These are phyloP conservation scores for Malthinus flaveolus DNA, from an alignment of 2,888 invertebrate species.

Conservation along the genomic window DNA sequence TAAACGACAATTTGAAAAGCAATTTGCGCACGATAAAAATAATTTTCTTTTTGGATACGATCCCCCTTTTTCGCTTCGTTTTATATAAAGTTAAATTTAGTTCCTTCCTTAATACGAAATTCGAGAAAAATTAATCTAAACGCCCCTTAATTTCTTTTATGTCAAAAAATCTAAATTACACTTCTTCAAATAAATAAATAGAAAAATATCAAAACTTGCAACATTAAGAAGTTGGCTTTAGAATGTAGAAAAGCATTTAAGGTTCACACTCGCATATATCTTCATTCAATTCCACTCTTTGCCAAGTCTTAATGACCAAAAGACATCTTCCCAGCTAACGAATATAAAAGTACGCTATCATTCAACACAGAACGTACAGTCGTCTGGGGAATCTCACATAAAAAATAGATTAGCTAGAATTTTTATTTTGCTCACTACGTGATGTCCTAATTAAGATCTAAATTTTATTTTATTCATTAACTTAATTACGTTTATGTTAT, in stretches of 20 bases:
- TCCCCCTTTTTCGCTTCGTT: too few species aligned
- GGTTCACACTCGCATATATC: conserved; percentile 39
- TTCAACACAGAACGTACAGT: conserved; percentile 43
- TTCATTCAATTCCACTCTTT: conserved; percentile 38
- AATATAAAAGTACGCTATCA: conserved; percentile 46
- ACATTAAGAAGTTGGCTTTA: conserved; percentile 18
- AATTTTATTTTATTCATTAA: conserved; percentile 34
- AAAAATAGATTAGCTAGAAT: conserved; percentile 44
- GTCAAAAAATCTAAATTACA: too few species aligned
- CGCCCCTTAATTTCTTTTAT: too few species aligned
- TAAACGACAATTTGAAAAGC: too few species aligned
- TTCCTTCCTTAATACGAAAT: too few species aligned
- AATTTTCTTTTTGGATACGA: too few species aligned
- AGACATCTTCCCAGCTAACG: conserved; percentile 41
- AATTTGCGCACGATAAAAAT: too few species aligned
- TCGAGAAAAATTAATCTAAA: too few species aligned
- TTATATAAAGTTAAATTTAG: too few species aligned
- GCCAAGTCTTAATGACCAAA: conserved; percentile 43
- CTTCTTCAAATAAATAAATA: background rate
- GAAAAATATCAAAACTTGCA: conserved; percentile 8
- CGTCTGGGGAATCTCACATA: conserved; percentile 42
- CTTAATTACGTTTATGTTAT: conserved; percentile 22
- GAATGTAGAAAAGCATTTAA: conserved; percentile 32
- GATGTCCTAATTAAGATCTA: conserved; percentile 36
- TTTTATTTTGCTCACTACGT: conserved; percentile 38